phyloP scores from a whole-genome alignment of 2,797 vertebrate genomes.

The Microtus californicus region DNA sequence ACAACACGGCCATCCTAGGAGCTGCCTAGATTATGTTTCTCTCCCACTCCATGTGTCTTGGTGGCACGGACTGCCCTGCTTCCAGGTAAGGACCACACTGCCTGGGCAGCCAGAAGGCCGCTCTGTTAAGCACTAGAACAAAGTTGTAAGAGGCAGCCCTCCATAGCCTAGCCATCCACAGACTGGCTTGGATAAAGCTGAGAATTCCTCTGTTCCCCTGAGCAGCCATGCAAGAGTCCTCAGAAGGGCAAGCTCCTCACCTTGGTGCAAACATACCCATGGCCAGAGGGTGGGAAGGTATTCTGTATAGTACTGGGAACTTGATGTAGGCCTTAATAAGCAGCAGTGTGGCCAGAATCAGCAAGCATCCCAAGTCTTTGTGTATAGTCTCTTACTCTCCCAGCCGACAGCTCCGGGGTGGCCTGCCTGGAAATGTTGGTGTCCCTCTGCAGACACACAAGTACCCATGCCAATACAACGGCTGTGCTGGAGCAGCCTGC shows the following conservation, averaged over 20 bases:
- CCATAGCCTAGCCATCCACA: not conserved
- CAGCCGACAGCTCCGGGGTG: not conserved
- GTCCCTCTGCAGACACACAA: not conserved
- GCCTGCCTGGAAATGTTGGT: not conserved
- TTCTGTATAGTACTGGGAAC: not conserved
- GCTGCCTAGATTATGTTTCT: not conserved
- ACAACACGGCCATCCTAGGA: not conserved
- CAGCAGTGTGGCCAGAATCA: not conserved
- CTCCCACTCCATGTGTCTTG: not conserved
- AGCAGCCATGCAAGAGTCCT: not conserved
- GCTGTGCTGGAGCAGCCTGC: not conserved
- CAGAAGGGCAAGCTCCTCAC: not conserved
- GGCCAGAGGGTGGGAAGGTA: not conserved
- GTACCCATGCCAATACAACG: not conserved
- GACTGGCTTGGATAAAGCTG: not conserved
- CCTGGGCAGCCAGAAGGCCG: not conserved
- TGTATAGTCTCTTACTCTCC: not conserved
- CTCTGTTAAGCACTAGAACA: not conserved
- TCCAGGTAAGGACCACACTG: not conserved
- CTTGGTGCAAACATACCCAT: no score
- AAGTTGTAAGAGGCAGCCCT: not conserved
- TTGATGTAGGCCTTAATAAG: not conserved
- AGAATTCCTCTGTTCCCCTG: not conserved
- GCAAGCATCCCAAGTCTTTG: not conserved
- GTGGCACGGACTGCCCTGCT: not conserved